Evolutionary conservation across 2,113 vertebrate species (phyloP), one percentile per base, ranked within the genome.

Genomic region (Corythornis vintsioides): DNA sequence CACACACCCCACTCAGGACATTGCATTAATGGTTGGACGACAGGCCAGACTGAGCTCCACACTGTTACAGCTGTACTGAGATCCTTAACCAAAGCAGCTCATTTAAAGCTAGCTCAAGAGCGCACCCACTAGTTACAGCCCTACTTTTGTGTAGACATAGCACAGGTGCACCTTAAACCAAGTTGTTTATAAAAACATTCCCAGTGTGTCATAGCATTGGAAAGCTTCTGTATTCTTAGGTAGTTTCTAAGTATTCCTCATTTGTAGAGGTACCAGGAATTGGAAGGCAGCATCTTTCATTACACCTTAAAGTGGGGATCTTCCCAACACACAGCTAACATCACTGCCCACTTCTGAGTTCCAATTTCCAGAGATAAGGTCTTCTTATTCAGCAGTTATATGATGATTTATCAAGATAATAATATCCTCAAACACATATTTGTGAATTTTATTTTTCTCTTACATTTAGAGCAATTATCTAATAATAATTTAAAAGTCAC

Each of bases 111-210:
- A 42, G 47, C 40, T 92, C 56, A 14, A 61, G 69, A 90, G 40
- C 6, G 24, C 29, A 47, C 21, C 9, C 57, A 31, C 45, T 55
- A 91, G 26, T 35, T 63, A 29, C 60, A 55, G 63, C 2, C 59
- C 59, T 57, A 7, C 40, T 35, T 72, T 60, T 61, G 53, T 0
- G 0, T 8, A 35, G 57, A 35, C 11, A 11, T 11, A 24, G 24
- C 0, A 8, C 42, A 53, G 2, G 0, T 11, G 15, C 38, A 42
- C 31, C 13, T 67, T 26, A 57, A 50, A 13, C 40, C 3, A 0
- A 15, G 50, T 18, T 60, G 26, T 59, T 71, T 45, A 42, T 55
- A 77, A 85, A 84, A 80, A 18, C 16, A 31, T 73, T 43, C 31
- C 53, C n/a, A 18, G 40, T 26, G n/a, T 50, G n/a, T 73, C 42